Percentiles rank a stretch among this genome's conserved stretches.
Conservation (phyloP, 2,113 vertebrate species). For the Poecilia latipinna region DNA sequence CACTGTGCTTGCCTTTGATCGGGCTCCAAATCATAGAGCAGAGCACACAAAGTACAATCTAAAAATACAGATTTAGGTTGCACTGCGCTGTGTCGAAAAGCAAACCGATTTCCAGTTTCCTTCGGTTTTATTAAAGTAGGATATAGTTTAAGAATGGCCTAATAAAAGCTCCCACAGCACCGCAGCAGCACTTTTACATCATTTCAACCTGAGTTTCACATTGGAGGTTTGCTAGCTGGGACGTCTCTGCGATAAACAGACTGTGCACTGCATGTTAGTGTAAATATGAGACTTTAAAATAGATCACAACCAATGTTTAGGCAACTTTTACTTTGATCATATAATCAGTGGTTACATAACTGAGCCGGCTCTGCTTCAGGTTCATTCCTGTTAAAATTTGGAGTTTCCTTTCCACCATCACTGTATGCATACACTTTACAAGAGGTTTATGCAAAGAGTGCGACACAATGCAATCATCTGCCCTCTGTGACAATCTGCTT, state of each 20-base stretch:
- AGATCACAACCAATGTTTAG: background rate
- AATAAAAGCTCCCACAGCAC: background rate
- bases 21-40: slow-evolving; percentile 68
- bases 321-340: background rate
- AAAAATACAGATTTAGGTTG: slow-evolving; percentile 51
- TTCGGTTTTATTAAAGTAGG: background rate
- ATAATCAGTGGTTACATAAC: background rate
- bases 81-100: slow-evolving; percentile 26
- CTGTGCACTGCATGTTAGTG: background rate
- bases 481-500: no score
- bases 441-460: background rate
- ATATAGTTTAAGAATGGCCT: background rate
- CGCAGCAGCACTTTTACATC: background rate
- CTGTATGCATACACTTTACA: background rate
- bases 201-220: background rate
- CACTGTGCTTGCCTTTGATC: slow-evolving; percentile 70
- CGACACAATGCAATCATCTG: background rate
- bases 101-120: background rate
- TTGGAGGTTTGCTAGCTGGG: background rate
- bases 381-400: background rate
- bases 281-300: background rate
- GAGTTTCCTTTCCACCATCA: background rate
- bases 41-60: slow-evolving; percentile 58
- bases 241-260: background rate
- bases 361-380: background rate